These are phyloP conservation scores for Drosophila silvestris DNA, from an alignment of 2,888 invertebrate species.

Conservation along the genomic window DNA sequence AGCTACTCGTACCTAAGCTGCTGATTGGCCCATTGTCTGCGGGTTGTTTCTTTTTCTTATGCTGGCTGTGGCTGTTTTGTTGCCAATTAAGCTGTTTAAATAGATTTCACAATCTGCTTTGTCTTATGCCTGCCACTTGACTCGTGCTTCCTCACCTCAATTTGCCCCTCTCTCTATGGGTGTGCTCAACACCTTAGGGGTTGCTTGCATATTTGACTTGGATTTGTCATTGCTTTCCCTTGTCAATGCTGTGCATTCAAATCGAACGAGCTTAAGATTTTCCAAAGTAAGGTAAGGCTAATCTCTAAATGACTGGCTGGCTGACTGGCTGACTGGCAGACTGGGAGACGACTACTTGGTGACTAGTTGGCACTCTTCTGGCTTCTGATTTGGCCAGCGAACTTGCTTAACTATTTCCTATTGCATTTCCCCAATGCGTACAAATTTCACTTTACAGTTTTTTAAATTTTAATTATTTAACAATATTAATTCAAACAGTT, in stretches of 20 bases:
- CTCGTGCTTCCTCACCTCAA: constrained; percentile 24
- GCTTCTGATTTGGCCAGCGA: constrained; percentile 77
- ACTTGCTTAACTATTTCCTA: constrained; percentile 54
- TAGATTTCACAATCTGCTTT: constrained; percentile 72
- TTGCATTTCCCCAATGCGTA: constrained; percentile 15
- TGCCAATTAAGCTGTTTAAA: constrained; percentile 79
- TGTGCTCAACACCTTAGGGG: constrained; percentile 15
- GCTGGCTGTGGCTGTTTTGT: constrained; percentile 26
- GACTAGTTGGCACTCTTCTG: constrained; percentile 61
- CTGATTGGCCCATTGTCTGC: constrained; percentile 63
- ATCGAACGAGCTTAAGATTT: constrained; percentile 78
- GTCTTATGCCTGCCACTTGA: constrained; percentile 59
- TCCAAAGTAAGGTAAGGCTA: constrained; percentile 60
- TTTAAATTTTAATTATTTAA: not conserved
- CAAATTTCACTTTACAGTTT: not conserved
- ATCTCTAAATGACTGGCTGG: constrained; percentile 47
- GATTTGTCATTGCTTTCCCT: constrained; percentile 76
- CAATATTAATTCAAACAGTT: not conserved
- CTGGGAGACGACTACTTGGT: constrained; percentile 32
- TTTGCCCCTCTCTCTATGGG: not conserved
- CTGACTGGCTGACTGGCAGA: constrained; percentile 17
- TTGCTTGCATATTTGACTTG: constrained; percentile 78
- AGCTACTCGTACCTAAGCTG: constrained; percentile 39
- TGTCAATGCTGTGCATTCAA: constrained; percentile 52
- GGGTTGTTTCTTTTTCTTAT: constrained; percentile 30